Percentiles rank a stretch among this genome's conserved stretches.
Conservation (phyloP, 2,113 vertebrate species). For the Pangasianodon gigas region DNA sequence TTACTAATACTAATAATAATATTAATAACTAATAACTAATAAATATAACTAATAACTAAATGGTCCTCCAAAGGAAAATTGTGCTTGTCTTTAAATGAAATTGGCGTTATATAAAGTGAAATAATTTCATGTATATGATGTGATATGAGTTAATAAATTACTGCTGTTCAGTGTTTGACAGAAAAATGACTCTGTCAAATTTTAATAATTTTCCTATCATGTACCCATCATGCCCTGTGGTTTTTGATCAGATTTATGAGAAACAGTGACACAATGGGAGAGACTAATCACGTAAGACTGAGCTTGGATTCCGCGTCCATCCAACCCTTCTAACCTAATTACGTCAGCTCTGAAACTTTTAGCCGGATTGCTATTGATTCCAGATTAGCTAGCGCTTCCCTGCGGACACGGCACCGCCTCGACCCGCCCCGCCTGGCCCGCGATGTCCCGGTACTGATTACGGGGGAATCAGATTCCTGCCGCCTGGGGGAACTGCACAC, state of each 20-base stretch:
- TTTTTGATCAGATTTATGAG: neutral
- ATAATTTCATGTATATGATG: too few species aligned
- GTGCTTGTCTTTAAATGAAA: too few species aligned
- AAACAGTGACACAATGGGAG: slow-evolving; percentile 13
- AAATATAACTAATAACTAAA: too few species aligned
- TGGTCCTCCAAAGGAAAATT: too few species aligned
- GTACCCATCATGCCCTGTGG: too few species aligned
- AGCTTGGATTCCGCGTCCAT: neutral
- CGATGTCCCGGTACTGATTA: slow-evolving; percentile 10
- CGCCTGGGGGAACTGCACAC: neutral
- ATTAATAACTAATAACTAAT: too few species aligned
- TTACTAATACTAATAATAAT: too few species aligned
- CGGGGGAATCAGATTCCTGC: slow-evolving; percentile 20
- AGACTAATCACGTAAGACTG: neutral
- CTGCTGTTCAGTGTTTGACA: neutral
- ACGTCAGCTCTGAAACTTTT: slow-evolving; percentile 52
- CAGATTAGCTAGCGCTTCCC: slow-evolving; percentile 6
- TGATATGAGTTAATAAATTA: neutral
- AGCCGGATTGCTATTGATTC: slow-evolving; percentile 61
- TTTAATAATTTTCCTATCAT: neutral
- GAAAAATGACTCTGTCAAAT: neutral
- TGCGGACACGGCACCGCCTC: neutral
- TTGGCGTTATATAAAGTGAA: neutral
- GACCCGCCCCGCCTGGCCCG: neutral
- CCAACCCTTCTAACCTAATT: slow-evolving; percentile 48